A percentile compares a stretch with the other conserved stretches of the same genome.
phyloP scores from a whole-genome alignment of 2,113 vertebrate species.

The Embiotoca jacksoni region DNA sequence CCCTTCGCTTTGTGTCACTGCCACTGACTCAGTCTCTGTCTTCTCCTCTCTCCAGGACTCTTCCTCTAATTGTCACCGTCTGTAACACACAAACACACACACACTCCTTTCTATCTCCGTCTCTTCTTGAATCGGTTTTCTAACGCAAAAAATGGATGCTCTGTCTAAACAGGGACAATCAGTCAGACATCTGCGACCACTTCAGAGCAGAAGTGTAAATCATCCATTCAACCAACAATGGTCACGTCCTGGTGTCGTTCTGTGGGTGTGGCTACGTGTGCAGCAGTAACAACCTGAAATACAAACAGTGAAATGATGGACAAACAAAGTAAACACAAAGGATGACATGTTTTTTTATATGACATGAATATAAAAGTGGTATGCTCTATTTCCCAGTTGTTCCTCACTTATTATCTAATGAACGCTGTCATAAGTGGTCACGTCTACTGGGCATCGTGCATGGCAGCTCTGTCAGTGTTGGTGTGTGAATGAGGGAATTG shows the following conservation, averaged over 20 bases:
- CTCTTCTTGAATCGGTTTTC: neutral
- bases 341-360: no score
- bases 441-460: no score
- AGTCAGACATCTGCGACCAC: neutral
- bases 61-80: conserved; percentile 5
- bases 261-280: neutral
- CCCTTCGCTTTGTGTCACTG: conserved; percentile 30
- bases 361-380: no score
- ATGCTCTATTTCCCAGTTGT: no score
- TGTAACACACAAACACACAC: no score
- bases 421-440: no score
- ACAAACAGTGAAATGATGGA: neutral
- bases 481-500: no score
- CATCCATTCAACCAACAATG: neutral
- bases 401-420: no score
- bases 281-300: neutral
- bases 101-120: neutral
- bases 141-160: neutral
- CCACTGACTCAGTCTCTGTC: neutral
- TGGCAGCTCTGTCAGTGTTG: no score
- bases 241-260: neutral
- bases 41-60: neutral
- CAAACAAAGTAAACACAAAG: neutral
- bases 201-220: neutral
- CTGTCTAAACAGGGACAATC: conserved; percentile 4